Conservation (phyloP, 2,113 vertebrate genomes). For the Nannospalax galili region DNA sequence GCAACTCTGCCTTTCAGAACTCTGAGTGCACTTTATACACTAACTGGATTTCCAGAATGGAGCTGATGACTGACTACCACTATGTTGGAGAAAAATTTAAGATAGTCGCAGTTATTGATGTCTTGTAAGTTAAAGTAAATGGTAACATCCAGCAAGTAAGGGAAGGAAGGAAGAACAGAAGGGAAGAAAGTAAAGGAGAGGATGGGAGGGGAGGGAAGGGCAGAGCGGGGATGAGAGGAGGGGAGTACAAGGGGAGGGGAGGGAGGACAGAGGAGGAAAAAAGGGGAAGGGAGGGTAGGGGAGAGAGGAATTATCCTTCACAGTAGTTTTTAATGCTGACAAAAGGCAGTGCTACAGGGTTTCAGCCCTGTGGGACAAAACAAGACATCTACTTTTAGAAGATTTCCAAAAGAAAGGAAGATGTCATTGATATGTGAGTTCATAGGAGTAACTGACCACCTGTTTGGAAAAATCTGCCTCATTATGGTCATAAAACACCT, state of each 20-base stretch:
- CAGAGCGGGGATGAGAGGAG: not conserved
- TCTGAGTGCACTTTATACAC: not conserved
- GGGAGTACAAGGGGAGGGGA: not conserved
- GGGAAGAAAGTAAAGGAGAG: not conserved
- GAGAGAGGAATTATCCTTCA: not conserved
- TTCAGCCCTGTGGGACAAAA: no score
- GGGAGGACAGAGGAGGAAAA: no score
- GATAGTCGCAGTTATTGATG: not conserved
- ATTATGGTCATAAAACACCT: no score
- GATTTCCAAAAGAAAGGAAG: no score
- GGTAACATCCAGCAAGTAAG: not conserved
- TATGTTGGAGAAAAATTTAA: conserved; percentile 25
- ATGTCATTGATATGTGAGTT: no score
- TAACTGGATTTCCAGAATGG: not conserved
- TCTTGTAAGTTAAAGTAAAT: conserved; percentile 25
- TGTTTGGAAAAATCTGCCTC: no score
- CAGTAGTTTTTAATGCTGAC: not conserved
- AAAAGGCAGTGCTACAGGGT: not conserved
- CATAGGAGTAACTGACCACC: no score
- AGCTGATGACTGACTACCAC: not conserved
- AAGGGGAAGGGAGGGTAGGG: no score
- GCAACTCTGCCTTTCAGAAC: not conserved
- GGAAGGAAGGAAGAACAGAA: not conserved
- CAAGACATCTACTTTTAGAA: no score
- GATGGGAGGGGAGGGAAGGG: no score